These are phyloP conservation scores for Amblyornis subalaris DNA, from an alignment of 2,113 vertebrate species.

Conservation along the genomic window DNA sequence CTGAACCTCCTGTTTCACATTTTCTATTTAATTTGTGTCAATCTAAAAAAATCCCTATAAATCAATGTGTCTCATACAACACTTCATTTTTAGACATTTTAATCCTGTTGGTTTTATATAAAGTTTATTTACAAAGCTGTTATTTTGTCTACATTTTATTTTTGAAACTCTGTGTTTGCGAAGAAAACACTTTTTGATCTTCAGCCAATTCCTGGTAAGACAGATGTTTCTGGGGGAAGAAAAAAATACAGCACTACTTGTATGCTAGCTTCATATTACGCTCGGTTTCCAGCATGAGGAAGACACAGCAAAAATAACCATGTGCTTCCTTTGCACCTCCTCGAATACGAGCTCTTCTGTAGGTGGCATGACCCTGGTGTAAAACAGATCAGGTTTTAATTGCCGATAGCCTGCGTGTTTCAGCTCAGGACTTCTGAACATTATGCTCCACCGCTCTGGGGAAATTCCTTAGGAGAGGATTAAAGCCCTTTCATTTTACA, in stretches of 20 bases:
- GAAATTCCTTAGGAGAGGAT: not conserved
- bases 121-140: not conserved
- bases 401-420: not conserved
- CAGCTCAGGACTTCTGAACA: not conserved
- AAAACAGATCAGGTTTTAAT: slow-evolving; percentile 1
- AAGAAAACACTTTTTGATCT: not conserved
- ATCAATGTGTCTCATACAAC: not conserved
- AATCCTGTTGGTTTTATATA: not conserved
- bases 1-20: not conserved
- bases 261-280: not conserved
- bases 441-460: not conserved
- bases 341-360: not conserved
- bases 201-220: not conserved
- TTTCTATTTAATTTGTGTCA: not conserved
- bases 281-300: not conserved
- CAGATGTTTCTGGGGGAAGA: not conserved
- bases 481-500: not conserved
- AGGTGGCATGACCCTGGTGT: not conserved
- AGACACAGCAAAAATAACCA: not conserved
- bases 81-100: not conserved
- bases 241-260: not conserved
- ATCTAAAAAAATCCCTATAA: not conserved
- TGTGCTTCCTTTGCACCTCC: not conserved
- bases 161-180: not conserved
- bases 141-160: not conserved